These are phyloP conservation scores for Australoheros facetus DNA, from an alignment of 2,797 vertebrate species.

Conservation along the genomic window DNA sequence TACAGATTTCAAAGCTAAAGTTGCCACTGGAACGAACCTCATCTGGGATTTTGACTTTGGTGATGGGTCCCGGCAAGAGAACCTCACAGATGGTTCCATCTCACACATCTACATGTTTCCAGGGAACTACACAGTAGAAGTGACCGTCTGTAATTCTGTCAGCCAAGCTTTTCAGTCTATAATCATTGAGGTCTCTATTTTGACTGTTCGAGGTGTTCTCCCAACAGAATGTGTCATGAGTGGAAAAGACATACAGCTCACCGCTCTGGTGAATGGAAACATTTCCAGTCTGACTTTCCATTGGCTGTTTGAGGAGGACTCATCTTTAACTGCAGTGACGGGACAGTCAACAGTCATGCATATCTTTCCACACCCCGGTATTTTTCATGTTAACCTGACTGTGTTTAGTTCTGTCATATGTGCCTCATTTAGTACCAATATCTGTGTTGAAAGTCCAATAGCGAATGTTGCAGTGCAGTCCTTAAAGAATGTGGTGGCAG, in stretches of 20 bases:
- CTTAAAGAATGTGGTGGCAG: conserved; percentile 46
- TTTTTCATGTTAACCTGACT: conserved; percentile 67
- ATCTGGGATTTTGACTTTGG: conserved; percentile 83
- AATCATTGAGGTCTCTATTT: conserved; percentile 66
- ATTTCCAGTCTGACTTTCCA: conserved; percentile 64
- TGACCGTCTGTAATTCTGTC: conserved; percentile 73
- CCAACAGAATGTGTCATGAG: conserved; percentile 68
- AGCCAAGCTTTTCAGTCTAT: conserved; percentile 60
- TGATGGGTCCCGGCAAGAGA: conserved; percentile 69
- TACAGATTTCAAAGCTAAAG: conserved; percentile 66
- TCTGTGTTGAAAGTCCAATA: conserved; percentile 77
- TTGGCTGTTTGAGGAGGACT: conserved; percentile 81
- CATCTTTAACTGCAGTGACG: conserved; percentile 37
- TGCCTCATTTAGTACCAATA: conserved; percentile 38
- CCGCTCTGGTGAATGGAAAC: conserved; percentile 70
- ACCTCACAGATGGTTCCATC: conserved; percentile 52
- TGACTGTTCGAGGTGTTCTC: conserved; percentile 68
- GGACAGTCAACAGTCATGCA: conserved; percentile 68
- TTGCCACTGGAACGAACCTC: conserved; percentile 69
- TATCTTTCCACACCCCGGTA: conserved; percentile 67
- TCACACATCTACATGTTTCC: conserved; percentile 73
- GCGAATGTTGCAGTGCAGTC: conserved; percentile 51
- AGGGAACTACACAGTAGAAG: conserved; percentile 74
- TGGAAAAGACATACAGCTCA: conserved; percentile 51
- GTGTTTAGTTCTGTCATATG: conserved; percentile 63